These are phyloP conservation scores for Pionites leucogaster DNA, from an alignment of 2,113 vertebrate species.

Conservation along the genomic window DNA sequence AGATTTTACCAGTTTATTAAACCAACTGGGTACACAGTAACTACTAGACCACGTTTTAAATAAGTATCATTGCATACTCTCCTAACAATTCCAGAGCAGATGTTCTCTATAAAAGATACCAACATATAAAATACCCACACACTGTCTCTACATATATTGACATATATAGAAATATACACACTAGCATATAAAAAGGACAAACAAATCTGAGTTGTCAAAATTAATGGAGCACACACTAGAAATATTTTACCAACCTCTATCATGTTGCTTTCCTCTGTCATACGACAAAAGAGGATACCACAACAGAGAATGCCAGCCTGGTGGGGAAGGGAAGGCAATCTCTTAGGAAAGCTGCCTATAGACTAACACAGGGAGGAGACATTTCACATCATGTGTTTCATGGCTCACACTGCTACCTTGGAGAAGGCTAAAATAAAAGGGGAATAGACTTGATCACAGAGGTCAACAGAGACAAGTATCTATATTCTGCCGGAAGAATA, in stretches of 20 bases:
- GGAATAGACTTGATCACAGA: neutral
- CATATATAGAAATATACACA: slow-evolving; percentile 11
- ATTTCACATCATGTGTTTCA: neutral
- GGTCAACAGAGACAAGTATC: neutral
- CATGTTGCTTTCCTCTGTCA: neutral
- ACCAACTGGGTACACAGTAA: neutral
- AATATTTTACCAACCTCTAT: slow-evolving; percentile 10
- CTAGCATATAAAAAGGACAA: neutral
- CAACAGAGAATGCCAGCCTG: neutral
- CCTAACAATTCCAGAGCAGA: slow-evolving; percentile 15
- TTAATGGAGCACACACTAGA: neutral
- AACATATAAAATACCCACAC: slow-evolving; percentile 10
- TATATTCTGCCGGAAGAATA: neutral
- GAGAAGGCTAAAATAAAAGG: neutral
- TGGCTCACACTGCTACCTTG: neutral
- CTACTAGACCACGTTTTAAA: neutral
- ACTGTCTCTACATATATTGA: slow-evolving; percentile 26
- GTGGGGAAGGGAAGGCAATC: neutral
- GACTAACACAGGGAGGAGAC: neutral
- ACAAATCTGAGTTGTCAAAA: slow-evolving; percentile 39
- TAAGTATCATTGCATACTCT: neutral
- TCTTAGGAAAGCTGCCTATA: neutral
- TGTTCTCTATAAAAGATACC: slow-evolving; percentile 20
- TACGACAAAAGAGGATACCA: neutral
- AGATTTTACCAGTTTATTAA: neutral